These are phyloP conservation scores for Drosophila fulvimacula DNA, from an alignment of 2,888 invertebrate genomes.

Conservation along the genomic window DNA sequence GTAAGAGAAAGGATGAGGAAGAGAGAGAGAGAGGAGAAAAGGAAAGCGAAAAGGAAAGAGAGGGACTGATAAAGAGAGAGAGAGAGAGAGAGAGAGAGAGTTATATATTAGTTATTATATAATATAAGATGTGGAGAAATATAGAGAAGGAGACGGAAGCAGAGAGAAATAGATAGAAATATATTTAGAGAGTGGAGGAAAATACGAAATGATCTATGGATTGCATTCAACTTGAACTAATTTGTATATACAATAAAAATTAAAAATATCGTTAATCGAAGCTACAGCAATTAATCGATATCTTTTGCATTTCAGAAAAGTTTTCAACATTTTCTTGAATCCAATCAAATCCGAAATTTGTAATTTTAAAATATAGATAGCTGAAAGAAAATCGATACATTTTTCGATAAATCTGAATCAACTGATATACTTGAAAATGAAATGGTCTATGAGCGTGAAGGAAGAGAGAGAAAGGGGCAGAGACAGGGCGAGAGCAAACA, in stretches of 20 bases:
- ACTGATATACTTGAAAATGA: neutral
- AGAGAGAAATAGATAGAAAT: neutral
- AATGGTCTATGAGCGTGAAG: neutral
- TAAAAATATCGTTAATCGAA: too few relatives aligned
- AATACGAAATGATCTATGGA: too few relatives aligned
- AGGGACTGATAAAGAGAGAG: neutral
- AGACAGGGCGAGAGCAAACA: neutral
- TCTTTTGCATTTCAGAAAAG: too few relatives aligned
- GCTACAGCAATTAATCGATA: too few relatives aligned
- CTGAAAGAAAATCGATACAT: neutral
- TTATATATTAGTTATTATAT: too few relatives aligned
- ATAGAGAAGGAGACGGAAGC: too few relatives aligned
- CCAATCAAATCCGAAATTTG: too few relatives aligned
- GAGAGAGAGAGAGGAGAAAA: neutral
- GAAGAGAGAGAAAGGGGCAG: neutral
- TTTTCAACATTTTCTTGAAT: too few relatives aligned
- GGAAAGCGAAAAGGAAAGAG: neutral
- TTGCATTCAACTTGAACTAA: too few relatives aligned
- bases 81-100: neutral
- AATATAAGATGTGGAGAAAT: neutral
- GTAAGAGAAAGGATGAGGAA: neutral
- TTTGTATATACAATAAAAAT: too few relatives aligned
- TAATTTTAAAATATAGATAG: too few relatives aligned
- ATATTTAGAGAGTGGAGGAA: neutral
- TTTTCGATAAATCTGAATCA: neutral